Evolutionary conservation across 2,113 vertebrate species (phyloP).

Genomic region (Bungarus multicinctus): DNA sequence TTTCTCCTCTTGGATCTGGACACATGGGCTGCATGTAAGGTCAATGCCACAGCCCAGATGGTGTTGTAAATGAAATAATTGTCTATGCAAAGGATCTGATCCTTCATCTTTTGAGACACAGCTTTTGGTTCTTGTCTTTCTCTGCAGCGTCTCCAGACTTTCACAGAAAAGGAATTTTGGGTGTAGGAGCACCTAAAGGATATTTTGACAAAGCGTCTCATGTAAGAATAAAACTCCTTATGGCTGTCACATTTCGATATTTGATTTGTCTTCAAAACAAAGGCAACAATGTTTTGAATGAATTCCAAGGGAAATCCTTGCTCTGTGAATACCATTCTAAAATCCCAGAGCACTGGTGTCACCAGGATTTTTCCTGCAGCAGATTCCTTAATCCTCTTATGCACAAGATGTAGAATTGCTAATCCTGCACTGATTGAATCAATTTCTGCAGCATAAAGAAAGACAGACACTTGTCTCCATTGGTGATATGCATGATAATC

Average conservation of each 20-base stretch:
- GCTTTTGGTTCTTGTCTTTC: neutral
- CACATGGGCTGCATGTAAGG: neutral
- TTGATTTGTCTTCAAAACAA: neutral
- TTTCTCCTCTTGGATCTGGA: neutral
- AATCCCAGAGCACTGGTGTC: neutral
- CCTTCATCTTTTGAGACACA: neutral
- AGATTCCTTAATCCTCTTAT: neutral
- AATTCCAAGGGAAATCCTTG: neutral
- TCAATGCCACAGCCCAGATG: neutral
- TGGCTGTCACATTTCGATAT: neutral
- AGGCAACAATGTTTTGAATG: neutral
- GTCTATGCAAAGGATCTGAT: neutral
- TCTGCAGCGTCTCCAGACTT: neutral
- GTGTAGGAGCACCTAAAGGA: neutral
- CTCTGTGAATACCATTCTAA: neutral
- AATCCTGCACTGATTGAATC: neutral
- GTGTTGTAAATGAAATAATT: neutral
- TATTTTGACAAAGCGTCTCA: neutral
- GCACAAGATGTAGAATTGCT: fast-evolving
- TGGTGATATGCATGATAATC: neutral
- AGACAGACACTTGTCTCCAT: neutral
- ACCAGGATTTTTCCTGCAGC: neutral
- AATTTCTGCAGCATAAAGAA: neutral
- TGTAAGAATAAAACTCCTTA: neutral
- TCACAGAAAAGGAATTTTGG: neutral